phyloP scores from a whole-genome alignment of 2,797 vertebrate genomes.

The Anguilla obscura region DNA sequence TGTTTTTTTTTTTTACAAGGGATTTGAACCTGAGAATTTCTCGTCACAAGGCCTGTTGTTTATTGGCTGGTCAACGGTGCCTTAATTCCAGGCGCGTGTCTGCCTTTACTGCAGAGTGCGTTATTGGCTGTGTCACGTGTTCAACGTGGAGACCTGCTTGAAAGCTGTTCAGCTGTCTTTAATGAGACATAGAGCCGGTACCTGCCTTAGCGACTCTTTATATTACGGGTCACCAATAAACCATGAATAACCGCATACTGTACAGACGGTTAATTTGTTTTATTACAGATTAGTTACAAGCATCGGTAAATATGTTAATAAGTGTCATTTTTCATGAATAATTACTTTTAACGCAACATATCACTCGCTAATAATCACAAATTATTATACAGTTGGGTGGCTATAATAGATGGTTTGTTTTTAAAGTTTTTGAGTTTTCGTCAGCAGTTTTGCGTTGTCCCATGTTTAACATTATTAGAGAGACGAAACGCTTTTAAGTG shows the following conservation, averaged over 20 bases:
- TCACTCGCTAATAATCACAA: conserved; percentile 6
- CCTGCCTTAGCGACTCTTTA: not conserved
- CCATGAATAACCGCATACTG: not conserved
- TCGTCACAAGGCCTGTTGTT: not conserved
- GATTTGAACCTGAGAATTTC: not conserved
- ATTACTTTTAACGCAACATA: not conserved
- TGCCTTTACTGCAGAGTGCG: not conserved
- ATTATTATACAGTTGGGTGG: not conserved
- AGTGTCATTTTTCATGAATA: conserved; percentile 8
- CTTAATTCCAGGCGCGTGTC: not conserved
- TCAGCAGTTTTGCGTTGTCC: not conserved
- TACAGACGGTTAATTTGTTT: conserved; percentile 5
- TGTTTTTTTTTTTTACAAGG: not conserved
- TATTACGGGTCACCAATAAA: conserved; percentile 1
- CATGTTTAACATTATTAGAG: not conserved
- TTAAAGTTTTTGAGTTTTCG: not conserved
- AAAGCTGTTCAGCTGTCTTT: not conserved
- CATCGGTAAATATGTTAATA: conserved; percentile 19
- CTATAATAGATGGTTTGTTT: not conserved
- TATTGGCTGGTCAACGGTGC: not conserved
- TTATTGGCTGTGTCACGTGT: not conserved
- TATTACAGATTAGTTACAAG: not conserved
- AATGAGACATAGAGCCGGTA: not conserved
- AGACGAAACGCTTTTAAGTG: not conserved
- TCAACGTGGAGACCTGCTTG: not conserved